These are phyloP conservation scores for Macrophya annulata DNA, from an alignment of 2,888 invertebrate species.

Conservation along the genomic window DNA sequence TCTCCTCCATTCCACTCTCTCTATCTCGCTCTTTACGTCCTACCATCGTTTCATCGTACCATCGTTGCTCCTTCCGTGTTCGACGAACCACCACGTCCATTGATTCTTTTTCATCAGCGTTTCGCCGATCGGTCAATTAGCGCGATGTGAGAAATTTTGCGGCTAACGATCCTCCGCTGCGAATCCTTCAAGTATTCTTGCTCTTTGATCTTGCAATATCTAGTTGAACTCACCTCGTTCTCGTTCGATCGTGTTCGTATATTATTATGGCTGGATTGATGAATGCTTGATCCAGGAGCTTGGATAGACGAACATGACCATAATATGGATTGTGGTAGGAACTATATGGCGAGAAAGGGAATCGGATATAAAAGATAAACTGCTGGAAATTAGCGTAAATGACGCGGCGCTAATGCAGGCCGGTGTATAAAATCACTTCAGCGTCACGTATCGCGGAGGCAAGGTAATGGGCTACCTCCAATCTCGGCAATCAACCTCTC, in stretches of 20 bases:
- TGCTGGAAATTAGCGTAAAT: slow-evolving; percentile 53
- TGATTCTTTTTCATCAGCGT: slow-evolving; percentile 46
- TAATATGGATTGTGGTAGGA: slow-evolving; percentile 39
- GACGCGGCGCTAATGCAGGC: slow-evolving; percentile 52
- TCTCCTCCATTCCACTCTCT: background rate
- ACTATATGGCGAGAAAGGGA: slow-evolving; percentile 15
- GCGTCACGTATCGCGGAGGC: slow-evolving; percentile 54
- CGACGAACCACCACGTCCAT: slow-evolving; percentile 13
- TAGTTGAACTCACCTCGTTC: slow-evolving; percentile 46
- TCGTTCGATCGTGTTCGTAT: slow-evolving; percentile 45
- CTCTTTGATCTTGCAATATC: slow-evolving; percentile 40
- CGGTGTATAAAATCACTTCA: slow-evolving; percentile 51
- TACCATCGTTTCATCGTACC: slow-evolving; percentile 31
- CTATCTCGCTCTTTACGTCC: background rate
- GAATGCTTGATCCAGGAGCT: slow-evolving; percentile 42
- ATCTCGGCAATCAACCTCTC: slow-evolving; percentile 53
- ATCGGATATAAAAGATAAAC: slow-evolving; percentile 54
- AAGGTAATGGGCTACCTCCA: slow-evolving; percentile 51
- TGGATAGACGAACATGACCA: slow-evolving; percentile 34
- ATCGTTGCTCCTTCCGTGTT: slow-evolving; percentile 42
- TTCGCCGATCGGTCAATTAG: slow-evolving; percentile 51
- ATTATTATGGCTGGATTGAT: slow-evolving; percentile 36
- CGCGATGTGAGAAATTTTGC: slow-evolving; percentile 42
- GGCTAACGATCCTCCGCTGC: slow-evolving; percentile 43
- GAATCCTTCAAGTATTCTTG: slow-evolving; percentile 22